These are phyloP conservation scores for Phaonia tiefii DNA, from an alignment of 2,888 invertebrate genomes.

Conservation along the genomic window DNA sequence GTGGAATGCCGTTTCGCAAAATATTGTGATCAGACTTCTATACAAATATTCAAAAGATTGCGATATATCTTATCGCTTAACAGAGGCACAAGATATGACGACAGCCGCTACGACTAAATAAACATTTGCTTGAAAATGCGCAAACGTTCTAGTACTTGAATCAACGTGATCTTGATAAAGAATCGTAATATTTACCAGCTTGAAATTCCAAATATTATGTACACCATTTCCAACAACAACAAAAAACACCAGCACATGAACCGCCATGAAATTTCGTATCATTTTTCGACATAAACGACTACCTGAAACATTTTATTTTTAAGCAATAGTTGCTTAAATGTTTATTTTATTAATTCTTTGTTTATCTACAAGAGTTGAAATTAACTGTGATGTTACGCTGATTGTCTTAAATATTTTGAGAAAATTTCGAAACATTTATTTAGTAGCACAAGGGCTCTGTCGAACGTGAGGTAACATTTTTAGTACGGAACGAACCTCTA, in stretches of 20 bases:
- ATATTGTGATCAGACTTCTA: too few species aligned
- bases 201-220: slow-evolving; percentile 19
- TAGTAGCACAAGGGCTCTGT: neutral
- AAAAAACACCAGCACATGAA: too few species aligned
- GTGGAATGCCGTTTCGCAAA: slow-evolving; percentile 9
- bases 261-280: slow-evolving; percentile 17
- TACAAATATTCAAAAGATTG: too few species aligned
- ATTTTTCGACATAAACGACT: neutral
- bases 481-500: neutral
- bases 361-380: neutral
- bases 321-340: neutral
- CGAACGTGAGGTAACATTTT: neutral
- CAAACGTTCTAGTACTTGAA: slow-evolving; percentile 45
- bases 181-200: neutral
- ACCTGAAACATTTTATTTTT: neutral
- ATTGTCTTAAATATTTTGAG: neutral
- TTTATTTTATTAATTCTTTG: neutral
- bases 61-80: slow-evolving; percentile 40
- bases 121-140: slow-evolving; percentile 20
- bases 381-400: slow-evolving; percentile 21
- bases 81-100: neutral
- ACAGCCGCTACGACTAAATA: neutral
- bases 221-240: too few species aligned
- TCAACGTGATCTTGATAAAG: slow-evolving; percentile 47
- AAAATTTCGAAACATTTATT: neutral